Conservation (phyloP, 2,888 invertebrate genomes). For the Bruchidius siliquastri region DNA sequence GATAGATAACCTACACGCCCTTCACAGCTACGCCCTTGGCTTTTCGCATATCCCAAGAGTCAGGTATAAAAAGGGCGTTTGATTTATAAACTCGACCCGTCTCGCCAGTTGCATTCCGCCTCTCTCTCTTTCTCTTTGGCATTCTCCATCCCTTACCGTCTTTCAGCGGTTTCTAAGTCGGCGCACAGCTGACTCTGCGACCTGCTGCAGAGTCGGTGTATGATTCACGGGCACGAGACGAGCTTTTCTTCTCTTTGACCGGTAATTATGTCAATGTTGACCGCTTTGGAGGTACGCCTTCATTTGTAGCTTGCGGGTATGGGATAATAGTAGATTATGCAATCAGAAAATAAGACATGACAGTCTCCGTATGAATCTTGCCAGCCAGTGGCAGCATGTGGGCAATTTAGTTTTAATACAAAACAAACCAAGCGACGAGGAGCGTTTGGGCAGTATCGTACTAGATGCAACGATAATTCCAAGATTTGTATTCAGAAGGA, state of each 20-base stretch:
- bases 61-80: not conserved
- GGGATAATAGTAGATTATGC: no score
- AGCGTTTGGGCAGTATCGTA: no score
- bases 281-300: not conserved
- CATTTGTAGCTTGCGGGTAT: not conserved
- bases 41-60: not conserved
- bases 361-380: no score
- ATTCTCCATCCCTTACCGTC: slow-evolving; percentile 33
- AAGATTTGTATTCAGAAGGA: no score
- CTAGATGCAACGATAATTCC: no score
- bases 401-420: no score
- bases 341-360: no score
- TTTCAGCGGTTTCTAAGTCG: slow-evolving; percentile 22
- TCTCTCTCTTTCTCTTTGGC: not conserved
- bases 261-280: not conserved
- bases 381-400: no score
- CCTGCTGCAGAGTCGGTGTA: not conserved
- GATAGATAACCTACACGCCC: no score
- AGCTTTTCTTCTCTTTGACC: not conserved
- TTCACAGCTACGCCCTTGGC: not conserved
- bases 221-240: not conserved
- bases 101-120: not conserved
- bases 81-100: slow-evolving; percentile 1
- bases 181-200: not conserved
- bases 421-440: no score